Conservation (phyloP, 2,113 vertebrate genomes). For the Rattus rattus region DNA sequence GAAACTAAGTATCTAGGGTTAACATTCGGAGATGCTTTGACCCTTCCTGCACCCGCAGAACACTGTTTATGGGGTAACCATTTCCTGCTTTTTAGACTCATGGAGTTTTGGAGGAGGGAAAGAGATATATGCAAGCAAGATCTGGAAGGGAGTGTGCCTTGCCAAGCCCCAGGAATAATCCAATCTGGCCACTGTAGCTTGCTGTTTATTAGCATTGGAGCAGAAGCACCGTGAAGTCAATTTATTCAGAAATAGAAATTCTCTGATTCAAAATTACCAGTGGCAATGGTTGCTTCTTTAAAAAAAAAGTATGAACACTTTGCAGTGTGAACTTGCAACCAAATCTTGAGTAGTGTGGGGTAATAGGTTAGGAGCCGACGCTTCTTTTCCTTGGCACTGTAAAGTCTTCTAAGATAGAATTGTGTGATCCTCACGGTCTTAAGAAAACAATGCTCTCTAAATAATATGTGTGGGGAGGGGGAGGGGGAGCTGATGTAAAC, state of each 20-base stretch:
- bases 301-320: background rate
- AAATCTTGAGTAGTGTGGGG: background rate
- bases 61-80: background rate
- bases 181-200: background rate
- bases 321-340: background rate
- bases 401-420: conserved; percentile 45
- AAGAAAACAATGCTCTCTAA: conserved; percentile 36
- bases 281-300: background rate
- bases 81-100: conserved; percentile 26
- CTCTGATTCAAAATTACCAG: background rate
- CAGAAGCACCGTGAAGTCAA: background rate
- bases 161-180: background rate
- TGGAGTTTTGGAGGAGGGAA: background rate
- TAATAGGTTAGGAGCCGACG: background rate
- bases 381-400: background rate
- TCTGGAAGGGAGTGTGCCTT: background rate
- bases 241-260: background rate
- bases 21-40: background rate
- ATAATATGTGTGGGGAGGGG: background rate
- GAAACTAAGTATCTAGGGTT: background rate
- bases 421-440: background rate
- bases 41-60: background rate
- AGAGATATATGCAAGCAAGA: background rate
- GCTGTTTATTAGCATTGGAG: background rate
- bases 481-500: conserved; percentile 42